Evolutionary conservation across 2,113 vertebrate genomes (phyloP), one percentile per base, ranked within the genome.

Genomic region (Miniopterus natalensis): DNA sequence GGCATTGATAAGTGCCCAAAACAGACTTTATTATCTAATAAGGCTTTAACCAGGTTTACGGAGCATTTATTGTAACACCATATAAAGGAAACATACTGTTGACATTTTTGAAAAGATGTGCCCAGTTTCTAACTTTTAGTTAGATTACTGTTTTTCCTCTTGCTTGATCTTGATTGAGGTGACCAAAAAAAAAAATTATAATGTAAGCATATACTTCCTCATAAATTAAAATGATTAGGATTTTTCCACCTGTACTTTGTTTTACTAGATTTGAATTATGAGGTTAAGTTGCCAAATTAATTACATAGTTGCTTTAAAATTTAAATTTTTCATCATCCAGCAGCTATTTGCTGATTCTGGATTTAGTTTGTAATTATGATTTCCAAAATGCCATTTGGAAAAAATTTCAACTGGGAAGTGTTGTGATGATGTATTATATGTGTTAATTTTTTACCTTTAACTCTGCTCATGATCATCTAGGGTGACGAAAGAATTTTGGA

Each of bases 351-450:
- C 80, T 95, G 59, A 92, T 68, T 13, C 25, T 93, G 36, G 20
- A 78, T 96, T 90, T 92, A 83, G 8, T 91, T 93, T 47, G 57
- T 51, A 75, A 80, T 94, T 96, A 85, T 40, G 53, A 87, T 79
- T 90, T 94, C 53, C 51, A 86, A 78, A 91, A 73, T 95, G 36
- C 40, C n/a, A 29, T 95, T 94, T 92, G 70, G 45, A 47, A 92
- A 70, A 88, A 86, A 78, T 83, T 68, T 96, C 18, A 78, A 5
- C 47, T 49, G n/a, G 78, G 84, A 95, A 95, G 88, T 93, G 7
- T 25, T 36, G 15, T 51, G 45, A 63, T 42, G 57, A 57, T 71
- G 14, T 90, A 31, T 73, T 86, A 1, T 96, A 47, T 15, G 27
- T 85, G 47, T 59, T 91, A 83, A 47, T 1, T 83, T 92, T 89